Evolutionary conservation across 2,797 vertebrate species (phyloP).

Genomic region (Darevskia mixta): DNA sequence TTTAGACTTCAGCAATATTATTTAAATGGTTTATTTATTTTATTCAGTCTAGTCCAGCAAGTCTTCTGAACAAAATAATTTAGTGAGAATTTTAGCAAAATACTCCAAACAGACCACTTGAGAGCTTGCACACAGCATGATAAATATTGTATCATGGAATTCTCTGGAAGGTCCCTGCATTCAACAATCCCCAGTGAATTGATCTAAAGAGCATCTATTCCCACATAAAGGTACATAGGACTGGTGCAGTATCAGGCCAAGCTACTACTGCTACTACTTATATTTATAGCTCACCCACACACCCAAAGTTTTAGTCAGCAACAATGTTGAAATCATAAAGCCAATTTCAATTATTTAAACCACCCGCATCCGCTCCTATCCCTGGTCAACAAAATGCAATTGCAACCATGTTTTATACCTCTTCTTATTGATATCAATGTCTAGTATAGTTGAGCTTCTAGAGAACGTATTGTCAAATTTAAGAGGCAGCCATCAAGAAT

Average conservation of each 20-base stretch:
- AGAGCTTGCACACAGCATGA: not conserved
- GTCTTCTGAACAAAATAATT: constrained; percentile 28
- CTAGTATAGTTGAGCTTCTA: not conserved
- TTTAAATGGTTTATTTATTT: constrained; percentile 51
- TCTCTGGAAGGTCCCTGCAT: not conserved
- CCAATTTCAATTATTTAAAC: not conserved
- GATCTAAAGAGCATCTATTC: not conserved
- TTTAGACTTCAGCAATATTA: constrained; percentile 41
- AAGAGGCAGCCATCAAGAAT: not conserved
- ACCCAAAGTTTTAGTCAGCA: not conserved
- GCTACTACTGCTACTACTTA: not conserved
- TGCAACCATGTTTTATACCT: not conserved
- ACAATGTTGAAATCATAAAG: not conserved
- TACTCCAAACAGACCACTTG: constrained; percentile 36
- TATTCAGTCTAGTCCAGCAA: constrained; percentile 34
- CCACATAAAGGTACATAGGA: not conserved
- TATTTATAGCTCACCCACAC: not conserved
- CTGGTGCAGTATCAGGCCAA: not conserved
- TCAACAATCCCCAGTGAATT: not conserved
- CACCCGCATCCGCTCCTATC: not conserved
- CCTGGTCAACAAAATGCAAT: not conserved
- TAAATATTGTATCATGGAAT: not conserved
- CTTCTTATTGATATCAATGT: not conserved
- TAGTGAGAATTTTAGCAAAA: not conserved
- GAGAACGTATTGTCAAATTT: not conserved